A percentile compares a stretch with the other conserved stretches of the same genome.
Evolutionary conservation across 1,140 invertebrate species (phyloP).

Genomic region (Leguminivora glycinivorella): DNA sequence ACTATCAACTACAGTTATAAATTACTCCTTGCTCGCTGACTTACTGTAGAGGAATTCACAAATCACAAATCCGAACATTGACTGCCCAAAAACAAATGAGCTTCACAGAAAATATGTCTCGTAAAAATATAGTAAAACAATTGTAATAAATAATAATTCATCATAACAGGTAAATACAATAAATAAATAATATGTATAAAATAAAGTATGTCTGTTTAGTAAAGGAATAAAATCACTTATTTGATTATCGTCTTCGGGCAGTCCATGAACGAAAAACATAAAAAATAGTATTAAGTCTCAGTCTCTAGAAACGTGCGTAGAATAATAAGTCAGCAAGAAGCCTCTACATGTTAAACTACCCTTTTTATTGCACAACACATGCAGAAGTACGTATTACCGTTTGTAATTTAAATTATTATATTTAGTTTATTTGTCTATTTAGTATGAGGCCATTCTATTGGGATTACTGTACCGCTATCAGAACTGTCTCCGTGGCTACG

Average conservation of each 20-base stretch:
- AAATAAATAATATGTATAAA: not conserved
- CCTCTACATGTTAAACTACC: constrained; percentile 54
- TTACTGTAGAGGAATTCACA: constrained; percentile 43
- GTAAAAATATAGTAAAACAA: too few species aligned
- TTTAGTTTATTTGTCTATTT: constrained; percentile 43
- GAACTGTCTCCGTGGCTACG: constrained; percentile 40
- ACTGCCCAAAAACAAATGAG: not conserved
- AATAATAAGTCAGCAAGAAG: constrained; percentile 66
- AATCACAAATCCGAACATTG: constrained; percentile 34
- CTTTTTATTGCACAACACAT: constrained; percentile 76
- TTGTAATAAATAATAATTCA: not conserved
- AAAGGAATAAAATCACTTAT: not conserved
- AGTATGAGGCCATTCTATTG: constrained; percentile 43
- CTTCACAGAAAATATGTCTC: too few species aligned
- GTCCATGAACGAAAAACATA: constrained; percentile 24
- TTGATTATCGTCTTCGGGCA: not conserved
- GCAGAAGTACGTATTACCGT: constrained; percentile 59
- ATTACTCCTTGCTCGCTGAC: constrained; percentile 61
- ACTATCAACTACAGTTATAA: constrained; percentile 61
- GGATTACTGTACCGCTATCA: constrained; percentile 40
- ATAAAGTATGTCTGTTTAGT: not conserved
- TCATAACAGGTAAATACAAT: not conserved
- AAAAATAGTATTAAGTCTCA: constrained; percentile 34
- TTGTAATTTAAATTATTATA: constrained; percentile 41
- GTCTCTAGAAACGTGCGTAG: constrained; percentile 43